Percentiles rank a stretch among this genome's conserved stretches.
These are phyloP conservation scores for Chloropsis cyanopogon DNA, from an alignment of 2,113 vertebrate species.

Conservation along the genomic window DNA sequence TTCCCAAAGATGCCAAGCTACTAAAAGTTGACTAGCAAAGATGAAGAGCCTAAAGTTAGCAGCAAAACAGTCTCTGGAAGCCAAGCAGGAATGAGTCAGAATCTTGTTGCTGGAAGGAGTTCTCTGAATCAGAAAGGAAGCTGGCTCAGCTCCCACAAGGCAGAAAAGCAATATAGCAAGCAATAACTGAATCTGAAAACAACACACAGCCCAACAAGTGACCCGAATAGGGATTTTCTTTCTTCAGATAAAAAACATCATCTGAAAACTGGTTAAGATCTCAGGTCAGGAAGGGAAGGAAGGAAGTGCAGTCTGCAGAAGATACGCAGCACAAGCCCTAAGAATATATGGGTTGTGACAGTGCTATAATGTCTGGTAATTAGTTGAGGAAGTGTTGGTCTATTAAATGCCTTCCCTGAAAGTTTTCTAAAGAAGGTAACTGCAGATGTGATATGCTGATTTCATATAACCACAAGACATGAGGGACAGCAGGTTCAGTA, in stretches of 20 bases:
- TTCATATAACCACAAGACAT: neutral
- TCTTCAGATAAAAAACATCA: neutral
- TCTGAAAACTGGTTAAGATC: slow-evolving; percentile 28
- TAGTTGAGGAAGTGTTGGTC: neutral
- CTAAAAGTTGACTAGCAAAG: slow-evolving; percentile 61
- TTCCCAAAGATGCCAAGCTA: slow-evolving; percentile 42
- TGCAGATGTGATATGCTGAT: neutral
- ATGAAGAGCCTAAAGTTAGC: slow-evolving; percentile 63
- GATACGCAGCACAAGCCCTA: neutral
- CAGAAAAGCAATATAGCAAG: slow-evolving; percentile 66
- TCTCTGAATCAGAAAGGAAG: slow-evolving; percentile 64
- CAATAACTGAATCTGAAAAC: slow-evolving; percentile 60
- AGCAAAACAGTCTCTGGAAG: slow-evolving; percentile 52
- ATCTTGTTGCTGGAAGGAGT: slow-evolving; percentile 59
- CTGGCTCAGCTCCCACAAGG: slow-evolving; percentile 67
- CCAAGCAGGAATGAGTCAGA: slow-evolving; percentile 61
- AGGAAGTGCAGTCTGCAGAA: neutral
- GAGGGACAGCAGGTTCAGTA: neutral
- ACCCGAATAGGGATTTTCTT: slow-evolving; percentile 48
- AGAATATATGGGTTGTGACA: neutral
- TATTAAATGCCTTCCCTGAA: neutral
- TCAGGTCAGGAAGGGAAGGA: neutral
- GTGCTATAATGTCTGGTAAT: neutral
- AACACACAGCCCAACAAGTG: slow-evolving; percentile 54
- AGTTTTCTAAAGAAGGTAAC: neutral